Evolutionary conservation across 1,140 invertebrate genomes (phyloP), one percentile per base, ranked within the genome.

Genomic region (Saccostrea cuccullata): DNA sequence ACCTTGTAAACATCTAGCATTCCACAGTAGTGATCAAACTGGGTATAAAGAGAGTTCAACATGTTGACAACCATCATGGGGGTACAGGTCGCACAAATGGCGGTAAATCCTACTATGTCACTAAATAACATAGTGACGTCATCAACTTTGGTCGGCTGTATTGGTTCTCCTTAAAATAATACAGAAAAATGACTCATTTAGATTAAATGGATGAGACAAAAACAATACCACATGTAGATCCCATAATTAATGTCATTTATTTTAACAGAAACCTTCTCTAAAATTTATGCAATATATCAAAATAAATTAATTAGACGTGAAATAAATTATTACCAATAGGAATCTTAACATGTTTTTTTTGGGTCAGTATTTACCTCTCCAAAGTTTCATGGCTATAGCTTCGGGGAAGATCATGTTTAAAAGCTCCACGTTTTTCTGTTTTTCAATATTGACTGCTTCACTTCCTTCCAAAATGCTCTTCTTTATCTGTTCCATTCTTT

Each of bases 51-150:
- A 90, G 97, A 97, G 93, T 98, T 97, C 40, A 99, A 96, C 98
- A 99, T 98, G 92, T 97, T 97, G 92, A 98, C 98, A 26, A 98
- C 98, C 73, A 92, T 91, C 89, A 94, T 91, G 11, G 94, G 93
- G 11, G 92, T 93, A 84, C 92, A 91, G 0, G 90, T 89, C 26
- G 92, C 92, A 88, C 93, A 94, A 15, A 94, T 99, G 36, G 97
- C 98, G 1, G 98, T 99, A 94, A 99, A 99, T n/a, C 98, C 98
- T 5, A 99, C 98, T 82, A 99, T 98, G 92, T 98, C 98, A 92
- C 98, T 98, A 95, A 98, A 99, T 47, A 98, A 95, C 97, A 98
- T 98, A 0, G 98, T 98, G 9, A 98, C 98, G 92, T 98, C 96
- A 91, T 98, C 97, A 94, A 98, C 97, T 82, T 97, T 98, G 95